Base-by-base conservation (phyloP, 1,140 invertebrate species). In the Drosophila seguyi region DNA sequence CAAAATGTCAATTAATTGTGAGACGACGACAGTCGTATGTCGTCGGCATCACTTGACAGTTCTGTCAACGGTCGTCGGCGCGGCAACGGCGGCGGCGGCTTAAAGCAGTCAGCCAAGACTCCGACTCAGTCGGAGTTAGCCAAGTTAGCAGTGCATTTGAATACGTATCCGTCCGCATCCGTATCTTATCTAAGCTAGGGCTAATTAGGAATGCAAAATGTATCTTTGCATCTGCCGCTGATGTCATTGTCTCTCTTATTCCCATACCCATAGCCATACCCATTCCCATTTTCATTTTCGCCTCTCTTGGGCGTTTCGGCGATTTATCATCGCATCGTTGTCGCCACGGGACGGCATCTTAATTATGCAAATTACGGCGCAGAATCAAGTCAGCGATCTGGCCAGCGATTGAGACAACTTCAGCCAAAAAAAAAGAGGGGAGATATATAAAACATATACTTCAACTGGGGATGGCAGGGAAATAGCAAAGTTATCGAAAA, bases 1-100 rank as follows among this genome's bases (percentile, higher is more conserved):
- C 80, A 81, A 88, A 88, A 88, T 77, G 84, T 90, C 84, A 88
- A 88, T 88, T 88, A 88, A 84, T 80, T 87, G 83, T 88, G 76
- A 87, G 67, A 83, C 86, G 84, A 83, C 79, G 84, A 83, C 79
- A 83, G 75, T 81, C 68, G 80, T 77, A 77, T 74, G 82, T 85
- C 82, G 79, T 73, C 53, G 67, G 65, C 63, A 47, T 53, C 44
- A 47, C 39, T 27, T 79, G 75, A 63, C 75, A 79, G 76, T 47
- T 65, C 38, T 58, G 56, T 56, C 79, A 67, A 52, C 60, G 25
- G 45, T 81, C 45, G 29, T 29, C 58, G 53, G 55, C 7, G n/a
- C 14, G 25, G 16, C 45, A 25, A n/a, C n/a, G n/a, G n/a, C 22
- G 22, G 29, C 48, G 52, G 52, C 52, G 44, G 56, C 36, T 22